phyloP scores from a whole-genome alignment of 2,888 invertebrate species.

The Chymomyza amoena region DNA sequence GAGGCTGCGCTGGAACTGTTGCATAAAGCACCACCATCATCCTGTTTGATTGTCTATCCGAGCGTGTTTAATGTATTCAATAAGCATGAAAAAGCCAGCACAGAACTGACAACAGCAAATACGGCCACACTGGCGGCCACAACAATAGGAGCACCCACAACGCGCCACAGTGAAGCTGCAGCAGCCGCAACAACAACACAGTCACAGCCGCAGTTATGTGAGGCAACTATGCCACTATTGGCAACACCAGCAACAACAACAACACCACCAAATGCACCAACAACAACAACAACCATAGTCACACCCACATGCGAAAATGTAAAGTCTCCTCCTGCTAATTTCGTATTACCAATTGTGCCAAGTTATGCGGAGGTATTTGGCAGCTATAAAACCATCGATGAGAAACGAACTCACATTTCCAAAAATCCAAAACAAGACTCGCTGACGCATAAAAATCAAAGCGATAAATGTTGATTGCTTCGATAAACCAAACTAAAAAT shows the following conservation, averaged over 20 bases:
- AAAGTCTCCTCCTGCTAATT: slow-evolving; percentile 45
- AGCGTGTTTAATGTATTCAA: slow-evolving; percentile 75
- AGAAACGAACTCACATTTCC: slow-evolving; percentile 41
- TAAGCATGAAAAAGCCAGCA: slow-evolving; percentile 63
- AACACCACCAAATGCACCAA: slow-evolving; percentile 21
- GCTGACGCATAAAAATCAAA: slow-evolving; percentile 27
- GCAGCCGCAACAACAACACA: slow-evolving; percentile 1
- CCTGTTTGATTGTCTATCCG: slow-evolving; percentile 76
- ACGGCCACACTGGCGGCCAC: slow-evolving; percentile 26
- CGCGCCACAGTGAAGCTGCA: background rate
- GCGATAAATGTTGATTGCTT: slow-evolving; percentile 46
- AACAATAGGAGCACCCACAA: slow-evolving; percentile 5
- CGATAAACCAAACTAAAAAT: background rate
- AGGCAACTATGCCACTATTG: slow-evolving; percentile 45
- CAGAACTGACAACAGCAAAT: slow-evolving; percentile 31
- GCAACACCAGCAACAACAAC: slow-evolving; percentile 23
- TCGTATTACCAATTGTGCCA: slow-evolving; percentile 53
- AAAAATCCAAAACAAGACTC: slow-evolving; percentile 31
- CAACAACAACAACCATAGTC: slow-evolving; percentile 38
- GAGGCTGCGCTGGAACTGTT: slow-evolving; percentile 83
- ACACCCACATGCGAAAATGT: slow-evolving; percentile 54
- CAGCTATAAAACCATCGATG: slow-evolving; percentile 52
- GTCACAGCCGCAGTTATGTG: slow-evolving; percentile 32
- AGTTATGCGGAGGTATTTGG: slow-evolving; percentile 65
- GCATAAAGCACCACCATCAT: slow-evolving; percentile 76